These are phyloP conservation scores for Anthonomus grandis DNA, from an alignment of 1,140 invertebrate genomes.

Conservation along the genomic window DNA sequence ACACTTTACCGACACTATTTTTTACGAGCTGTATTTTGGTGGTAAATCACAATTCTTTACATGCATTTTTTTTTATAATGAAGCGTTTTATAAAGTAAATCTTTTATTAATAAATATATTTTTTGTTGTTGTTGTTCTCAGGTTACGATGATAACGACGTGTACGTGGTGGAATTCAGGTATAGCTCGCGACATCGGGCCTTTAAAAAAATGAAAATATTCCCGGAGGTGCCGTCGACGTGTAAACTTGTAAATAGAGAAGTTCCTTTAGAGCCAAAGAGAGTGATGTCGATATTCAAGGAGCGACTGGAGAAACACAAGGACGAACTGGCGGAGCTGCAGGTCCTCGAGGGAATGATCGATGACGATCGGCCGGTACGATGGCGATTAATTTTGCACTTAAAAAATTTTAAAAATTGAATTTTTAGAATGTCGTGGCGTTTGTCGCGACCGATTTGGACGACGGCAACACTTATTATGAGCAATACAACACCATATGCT, in stretches of 20 bases:
- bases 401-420: too few relatives aligned
- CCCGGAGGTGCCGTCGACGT: conserved; percentile 62
- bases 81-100: not conserved
- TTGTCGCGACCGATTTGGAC: conserved; percentile 57
- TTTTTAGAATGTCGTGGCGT: conserved; percentile 67
- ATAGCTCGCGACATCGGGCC: conserved; percentile 76
- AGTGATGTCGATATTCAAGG: conserved; percentile 90
- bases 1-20: too few relatives aligned
- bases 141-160: conserved; percentile 89
- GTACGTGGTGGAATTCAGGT: conserved; percentile 95
- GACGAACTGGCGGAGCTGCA: conserved; percentile 85
- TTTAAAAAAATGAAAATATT: conserved; percentile 93
- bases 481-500: conserved; percentile 81
- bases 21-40: too few relatives aligned
- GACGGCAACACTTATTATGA: conserved; percentile 85
- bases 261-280: conserved; percentile 76
- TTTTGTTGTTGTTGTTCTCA: too few relatives aligned
- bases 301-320: conserved; percentile 85
- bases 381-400: not conserved
- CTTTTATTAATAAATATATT: conserved; percentile 8
- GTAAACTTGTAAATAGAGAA: conserved; percentile 67
- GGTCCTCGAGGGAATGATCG: conserved; percentile 66
- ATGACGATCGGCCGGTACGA: conserved; percentile 56
- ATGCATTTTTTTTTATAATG: conserved; percentile 4
- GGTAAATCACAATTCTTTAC: not conserved